Evolutionary conservation across 2,888 invertebrate genomes (phyloP).

Genomic region (Drosophila stalkeri): DNA sequence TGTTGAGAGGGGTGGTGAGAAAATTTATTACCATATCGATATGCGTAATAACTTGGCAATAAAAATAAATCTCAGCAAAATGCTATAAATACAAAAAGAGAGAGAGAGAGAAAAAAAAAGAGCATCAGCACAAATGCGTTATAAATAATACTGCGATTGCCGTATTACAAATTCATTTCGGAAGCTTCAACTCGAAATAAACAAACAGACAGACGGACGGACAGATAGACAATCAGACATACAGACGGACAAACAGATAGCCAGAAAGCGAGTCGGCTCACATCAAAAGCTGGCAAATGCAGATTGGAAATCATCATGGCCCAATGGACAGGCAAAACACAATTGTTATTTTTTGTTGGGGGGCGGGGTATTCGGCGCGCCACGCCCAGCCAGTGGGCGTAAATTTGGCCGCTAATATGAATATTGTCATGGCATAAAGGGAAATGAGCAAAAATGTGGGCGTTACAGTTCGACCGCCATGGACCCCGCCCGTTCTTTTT

Average conservation of each 20-base stretch:
- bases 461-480: conserved; percentile 14
- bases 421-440: conserved; percentile 72
- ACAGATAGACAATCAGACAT: neutral
- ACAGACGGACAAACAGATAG: conserved; percentile 8
- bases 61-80: conserved; percentile 79
- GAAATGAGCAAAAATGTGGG: conserved; percentile 70
- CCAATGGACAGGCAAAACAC: conserved; percentile 53
- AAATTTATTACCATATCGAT: conserved; percentile 80
- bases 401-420: conserved; percentile 78
- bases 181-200: conserved; percentile 51
- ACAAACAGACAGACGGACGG: conserved; percentile 27
- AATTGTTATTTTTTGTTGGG: conserved; percentile 39
- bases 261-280: conserved; percentile 19
- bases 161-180: conserved; percentile 73
- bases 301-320: conserved; percentile 67
- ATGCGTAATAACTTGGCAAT: conserved; percentile 81
- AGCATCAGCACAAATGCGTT: conserved; percentile 74
- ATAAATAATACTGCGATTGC: conserved; percentile 76
- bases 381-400: conserved; percentile 30
- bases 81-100: conserved; percentile 77
- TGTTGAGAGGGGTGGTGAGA: conserved; percentile 25
- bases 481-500: neutral
- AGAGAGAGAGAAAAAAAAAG: no score
- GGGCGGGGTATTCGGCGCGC: neutral
- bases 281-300: conserved; percentile 56